A percentile compares a stretch with the other conserved stretches of the same genome.
Conservation (phyloP, 2,113 vertebrate species). For the Centrocercus urophasianus region DNA sequence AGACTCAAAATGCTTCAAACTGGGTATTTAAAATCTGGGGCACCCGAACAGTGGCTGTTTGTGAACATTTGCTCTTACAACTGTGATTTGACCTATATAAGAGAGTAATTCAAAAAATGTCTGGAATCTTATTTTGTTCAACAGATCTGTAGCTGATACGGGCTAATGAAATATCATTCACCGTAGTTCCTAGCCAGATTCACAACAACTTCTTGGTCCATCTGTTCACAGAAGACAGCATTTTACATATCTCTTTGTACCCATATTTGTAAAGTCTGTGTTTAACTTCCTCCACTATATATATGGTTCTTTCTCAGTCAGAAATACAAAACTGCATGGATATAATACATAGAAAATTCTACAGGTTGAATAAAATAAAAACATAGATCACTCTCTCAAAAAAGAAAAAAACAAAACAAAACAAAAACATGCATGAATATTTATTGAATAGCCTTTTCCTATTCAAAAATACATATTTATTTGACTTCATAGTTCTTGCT, state of each 20-base stretch:
- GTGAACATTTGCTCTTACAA: constrained; percentile 70
- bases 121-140: constrained; percentile 69
- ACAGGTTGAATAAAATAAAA: not conserved
- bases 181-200: constrained; percentile 68
- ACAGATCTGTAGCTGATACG: constrained; percentile 67
- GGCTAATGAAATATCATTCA: constrained; percentile 72
- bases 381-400: not conserved
- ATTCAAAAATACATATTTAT: constrained; percentile 28
- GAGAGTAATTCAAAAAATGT: constrained; percentile 66
- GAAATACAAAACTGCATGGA: not conserved
- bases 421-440: not conserved
- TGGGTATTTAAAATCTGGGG: constrained; percentile 52
- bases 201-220: constrained; percentile 72
- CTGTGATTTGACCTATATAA: constrained; percentile 69
- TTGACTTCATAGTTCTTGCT: not conserved
- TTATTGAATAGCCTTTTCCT: constrained; percentile 4
- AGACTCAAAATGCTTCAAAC: constrained; percentile 28
- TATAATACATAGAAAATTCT: constrained; percentile 12
- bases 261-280: constrained; percentile 57
- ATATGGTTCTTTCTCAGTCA: constrained; percentile 28
- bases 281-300: constrained; percentile 57
- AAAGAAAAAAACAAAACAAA: too few species aligned
- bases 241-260: constrained; percentile 69
- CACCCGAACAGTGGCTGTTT: constrained; percentile 41
- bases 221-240: constrained; percentile 69